Evolutionary conservation across 1,140 invertebrate species (phyloP), one percentile per base, ranked within the genome.

Genomic region (Pectinophora gossypiella): DNA sequence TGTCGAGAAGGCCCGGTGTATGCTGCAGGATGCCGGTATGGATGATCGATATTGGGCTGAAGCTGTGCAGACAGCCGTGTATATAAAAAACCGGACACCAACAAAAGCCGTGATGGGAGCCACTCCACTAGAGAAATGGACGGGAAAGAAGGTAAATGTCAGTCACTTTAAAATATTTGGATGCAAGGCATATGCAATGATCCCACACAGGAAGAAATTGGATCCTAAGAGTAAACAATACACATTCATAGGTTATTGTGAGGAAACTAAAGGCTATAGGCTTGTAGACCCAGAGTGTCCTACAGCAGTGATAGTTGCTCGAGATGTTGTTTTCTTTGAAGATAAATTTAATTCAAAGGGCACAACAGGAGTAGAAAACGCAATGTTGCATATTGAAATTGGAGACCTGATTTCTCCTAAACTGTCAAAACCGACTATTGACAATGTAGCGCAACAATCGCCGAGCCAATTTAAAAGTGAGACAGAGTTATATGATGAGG

Each of bases 51-150:
- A 80, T 60, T 89, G 82, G 85, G 77, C 74, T 6, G 78, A 88
- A 59, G 79, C 85, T 19, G 63, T 83, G 0, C 58, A 62, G 36
- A 86, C 69, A 32, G 86, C 83, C 4, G 71, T 62, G 4, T 89
- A 89, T 62, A 27, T 89, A 13, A 59, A 66, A 45, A 90, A 89
- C 63, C 53, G 84, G 16, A 40, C 13, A 16, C 36, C 36, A 16
- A 40, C 36, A 9, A 10, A n/a, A 15, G 35, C 35, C 4, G 35
- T 38, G 9, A 38, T n/a, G 13, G 13, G 35, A 9, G 22, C n/a
- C 3, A 38, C 35, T 6, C 35, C 35, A 4, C 4, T 6, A 13
- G 13, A 38, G 35, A 15, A n/a, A 13, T 38, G 35, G 35, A 38
- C 9, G 4, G 35, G 35, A 3, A 10, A 15, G 13, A 38, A 15